Conservation (phyloP, 2,888 invertebrate genomes). For the Dioctria linearis region DNA sequence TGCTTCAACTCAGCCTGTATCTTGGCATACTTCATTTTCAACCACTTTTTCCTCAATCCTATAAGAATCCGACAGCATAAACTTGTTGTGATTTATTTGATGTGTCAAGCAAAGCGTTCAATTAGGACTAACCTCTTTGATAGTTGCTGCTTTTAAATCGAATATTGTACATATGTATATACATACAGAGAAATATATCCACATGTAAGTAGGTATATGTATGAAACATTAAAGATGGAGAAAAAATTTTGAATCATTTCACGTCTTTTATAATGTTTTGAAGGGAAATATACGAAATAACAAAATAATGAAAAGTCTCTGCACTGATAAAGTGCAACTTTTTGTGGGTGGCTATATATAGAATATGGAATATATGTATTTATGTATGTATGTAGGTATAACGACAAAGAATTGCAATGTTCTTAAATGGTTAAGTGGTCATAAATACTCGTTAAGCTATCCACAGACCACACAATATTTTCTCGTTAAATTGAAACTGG, state of each 20-base stretch:
- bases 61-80: constrained; percentile 45
- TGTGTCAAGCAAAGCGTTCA: constrained; percentile 71
- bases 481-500: constrained; percentile 44
- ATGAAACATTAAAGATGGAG: background rate
- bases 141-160: constrained; percentile 28
- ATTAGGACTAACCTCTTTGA: constrained; percentile 66
- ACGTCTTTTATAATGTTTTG: constrained; percentile 39
- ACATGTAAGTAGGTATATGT: no score
- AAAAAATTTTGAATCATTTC: constrained; percentile 45
- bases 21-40: constrained; percentile 22
- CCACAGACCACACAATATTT: constrained; percentile 44
- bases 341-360: constrained; percentile 35
- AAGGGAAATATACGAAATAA: constrained; percentile 25
- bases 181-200: no score
- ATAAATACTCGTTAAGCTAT: constrained; percentile 45
- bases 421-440: constrained; percentile 46
- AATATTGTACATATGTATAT: background rate
- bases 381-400: background rate
- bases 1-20: background rate
- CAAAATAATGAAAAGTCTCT: constrained; percentile 32
- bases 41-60: constrained; percentile 33
- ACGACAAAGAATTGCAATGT: constrained; percentile 12
- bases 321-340: constrained; percentile 20
- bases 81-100: constrained; percentile 69
- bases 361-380: background rate